Percentiles rank a stretch among this genome's conserved stretches.
These are phyloP conservation scores for Aplidium turbinatum DNA, from an alignment of 23 tunicate genomes.

Conservation along the genomic window DNA sequence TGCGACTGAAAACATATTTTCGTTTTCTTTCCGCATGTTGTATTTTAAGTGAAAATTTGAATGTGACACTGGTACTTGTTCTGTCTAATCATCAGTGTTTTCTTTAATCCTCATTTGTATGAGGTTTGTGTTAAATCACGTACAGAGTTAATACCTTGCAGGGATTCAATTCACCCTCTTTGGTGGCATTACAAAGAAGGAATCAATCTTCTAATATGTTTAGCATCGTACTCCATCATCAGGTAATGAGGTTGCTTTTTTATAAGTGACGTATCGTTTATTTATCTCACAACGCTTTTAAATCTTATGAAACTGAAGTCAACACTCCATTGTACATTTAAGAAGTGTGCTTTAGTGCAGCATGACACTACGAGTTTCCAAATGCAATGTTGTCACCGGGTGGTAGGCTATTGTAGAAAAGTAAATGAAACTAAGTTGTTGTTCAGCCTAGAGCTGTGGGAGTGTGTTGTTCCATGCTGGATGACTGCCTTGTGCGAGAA, in stretches of 20 bases:
- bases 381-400: no score
- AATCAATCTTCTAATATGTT: conserved; percentile 42
- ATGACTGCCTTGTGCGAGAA: conserved; percentile 41
- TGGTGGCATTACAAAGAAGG: conserved; percentile 69
- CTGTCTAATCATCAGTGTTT: background rate
- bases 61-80: background rate
- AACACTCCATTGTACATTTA: no score
- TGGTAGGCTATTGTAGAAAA: no score
- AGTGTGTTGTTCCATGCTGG: conserved; percentile 70
- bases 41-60: background rate
- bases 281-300: no score
- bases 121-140: background rate
- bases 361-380: no score
- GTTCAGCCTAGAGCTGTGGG: conserved; percentile 62
- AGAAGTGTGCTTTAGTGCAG: no score
- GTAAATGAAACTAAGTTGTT: no score
- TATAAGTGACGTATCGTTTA: no score
- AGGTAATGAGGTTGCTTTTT: conserved; percentile 35
- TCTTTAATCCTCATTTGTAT: background rate
- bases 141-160: conserved; percentile 15
- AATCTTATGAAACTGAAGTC: no score
- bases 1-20: no score
- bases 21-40: no score
- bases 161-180: conserved; percentile 69
- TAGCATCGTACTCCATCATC: conserved; percentile 72